Base-by-base conservation (phyloP, 1,140 invertebrate species). In the Copidosoma floridanum region DNA sequence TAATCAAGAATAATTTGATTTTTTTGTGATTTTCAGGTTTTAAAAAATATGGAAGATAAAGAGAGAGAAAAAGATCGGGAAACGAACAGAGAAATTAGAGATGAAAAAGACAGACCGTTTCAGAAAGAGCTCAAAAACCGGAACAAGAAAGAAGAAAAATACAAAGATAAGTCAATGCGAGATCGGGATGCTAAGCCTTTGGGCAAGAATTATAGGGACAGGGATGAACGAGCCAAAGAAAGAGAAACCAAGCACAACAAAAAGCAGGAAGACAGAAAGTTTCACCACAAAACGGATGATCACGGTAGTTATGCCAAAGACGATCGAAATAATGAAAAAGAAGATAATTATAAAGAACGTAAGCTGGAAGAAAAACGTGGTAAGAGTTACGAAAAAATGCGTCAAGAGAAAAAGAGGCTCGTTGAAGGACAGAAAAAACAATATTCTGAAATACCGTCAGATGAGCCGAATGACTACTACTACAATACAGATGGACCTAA, bases 351-450 rank as follows among this genome's bases (percentile, higher is more conserved):
- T 23, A 75, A 65, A 57, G 76, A 79, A 7, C 65, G 63, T 50
- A 77, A 71, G 32, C 6, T 72, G 0, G 78, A 80, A 16, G 77
- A 78, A 47, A 78, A 72, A 63, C 71, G 67, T 11, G 76, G 78
- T 10, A 81, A 81, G 63, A 81, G 79, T 69, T 80, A 81, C 26
- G 78, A 80, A 46, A 80, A 79, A 69, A 80, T 79, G 77, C 64
- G 77, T 37, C 72, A 75, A 40, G 77, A 81, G 40, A 81, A 80
- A 44, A 76, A 71, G 37, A 73, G 72, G 63, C 27, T 79, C 3
- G 69, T 70, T 10, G 78, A 80, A 61, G 68, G 64, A 3, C 60
- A 56, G 24, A 81, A 79, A 48, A 78, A 73, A 46, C 69, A 74
- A 26, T 68, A 56, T 62, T 24, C 61, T n/a, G 74, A 74, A 21